Base-by-base conservation (phyloP, 2,113 vertebrate genomes). In the Chroicocephalus ridibundus region DNA sequence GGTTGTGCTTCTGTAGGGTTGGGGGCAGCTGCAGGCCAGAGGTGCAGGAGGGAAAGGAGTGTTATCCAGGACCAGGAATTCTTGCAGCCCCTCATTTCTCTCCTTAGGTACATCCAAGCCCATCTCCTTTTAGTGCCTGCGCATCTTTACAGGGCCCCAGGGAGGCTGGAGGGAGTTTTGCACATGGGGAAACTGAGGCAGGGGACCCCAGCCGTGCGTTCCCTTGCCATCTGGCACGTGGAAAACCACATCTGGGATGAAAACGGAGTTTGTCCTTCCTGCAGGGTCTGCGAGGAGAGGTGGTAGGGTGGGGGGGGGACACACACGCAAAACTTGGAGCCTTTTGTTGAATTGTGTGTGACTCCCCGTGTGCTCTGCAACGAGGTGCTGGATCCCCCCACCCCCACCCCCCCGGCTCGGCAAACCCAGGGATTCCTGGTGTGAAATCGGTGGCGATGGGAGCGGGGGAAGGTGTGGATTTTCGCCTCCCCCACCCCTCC, bases 341-440 rank as follows among this genome's bases (percentile, higher is more conserved):
- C 4, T 1, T 5, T 66, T 6, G 8, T 25, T 32, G 61, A 49
- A 29, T 0, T 3, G 34, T 61, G 19, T 0, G 0, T 1, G 14
- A 57, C 16, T 31, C 8, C 24, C n/a, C 3, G 1, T 1, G 32
- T 5, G 16, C 44, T 18, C 34, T 12, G 40, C 62, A 44, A 29
- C 12, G 49, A 69, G 5, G 5, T 20, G 64, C 21, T 0, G 3
- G 52, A 26, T 76, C 32, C 0, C 2, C 29, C 27, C 38, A 9
- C 9, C 38, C 36, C 36, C 13, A 9, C 9, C 38, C 36, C 36
- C 13, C 55, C 4, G 6, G 19, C 17, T 42, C 4, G 5, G 75
- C 32, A 83, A 83, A 54, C 17, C 9, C 0, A 1, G 71, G 47
- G n/a, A 15, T 6, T 68, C 20, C 87, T 25, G 80, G 5, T 15